These are phyloP conservation scores for Takifugu flavidus DNA, from an alignment of 2,113 vertebrate genomes.

Conservation along the genomic window DNA sequence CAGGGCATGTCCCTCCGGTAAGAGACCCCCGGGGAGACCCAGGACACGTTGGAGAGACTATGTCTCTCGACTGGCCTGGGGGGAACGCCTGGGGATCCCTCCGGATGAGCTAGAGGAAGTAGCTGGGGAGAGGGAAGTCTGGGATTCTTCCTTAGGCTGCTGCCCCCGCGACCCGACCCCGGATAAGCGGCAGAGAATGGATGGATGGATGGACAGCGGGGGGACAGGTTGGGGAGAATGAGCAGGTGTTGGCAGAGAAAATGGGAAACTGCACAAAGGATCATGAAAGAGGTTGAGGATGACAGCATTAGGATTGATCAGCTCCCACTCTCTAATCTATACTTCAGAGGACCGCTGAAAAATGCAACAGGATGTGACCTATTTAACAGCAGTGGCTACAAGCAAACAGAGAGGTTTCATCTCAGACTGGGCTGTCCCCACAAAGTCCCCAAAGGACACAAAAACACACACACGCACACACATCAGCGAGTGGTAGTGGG, in stretches of 20 bases:
- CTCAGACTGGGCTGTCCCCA: constrained; percentile 47
- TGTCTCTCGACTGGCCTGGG: too few species aligned
- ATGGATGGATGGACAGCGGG: too few species aligned
- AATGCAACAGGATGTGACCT: constrained; percentile 53
- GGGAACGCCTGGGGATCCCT: too few species aligned
- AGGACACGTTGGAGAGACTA: too few species aligned
- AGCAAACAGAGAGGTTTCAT: constrained; percentile 40
- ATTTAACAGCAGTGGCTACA: constrained; percentile 40
- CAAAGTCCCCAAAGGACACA: constrained; percentile 32
- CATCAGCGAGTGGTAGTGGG: constrained; percentile 15
- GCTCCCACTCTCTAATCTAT: constrained; percentile 12
- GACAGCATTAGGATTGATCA: constrained; percentile 20
- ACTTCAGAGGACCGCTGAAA: constrained; percentile 18
- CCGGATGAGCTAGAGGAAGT: too few species aligned
- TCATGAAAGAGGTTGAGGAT: constrained; percentile 16
- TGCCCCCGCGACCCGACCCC: too few species aligned
- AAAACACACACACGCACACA: constrained; percentile 5
- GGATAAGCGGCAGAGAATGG: too few species aligned
- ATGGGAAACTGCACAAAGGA: constrained; percentile 15
- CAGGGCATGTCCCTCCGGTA: too few species aligned
- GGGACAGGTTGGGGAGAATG: constrained; percentile 1
- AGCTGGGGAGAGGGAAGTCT: too few species aligned
- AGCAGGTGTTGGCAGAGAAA: constrained; percentile 19
- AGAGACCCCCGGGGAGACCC: too few species aligned
- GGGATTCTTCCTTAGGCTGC: too few species aligned